Evolutionary conservation across 92 coral and sea anemone genomes (phyloP).

Genomic region (Phenganax stokvisi): DNA sequence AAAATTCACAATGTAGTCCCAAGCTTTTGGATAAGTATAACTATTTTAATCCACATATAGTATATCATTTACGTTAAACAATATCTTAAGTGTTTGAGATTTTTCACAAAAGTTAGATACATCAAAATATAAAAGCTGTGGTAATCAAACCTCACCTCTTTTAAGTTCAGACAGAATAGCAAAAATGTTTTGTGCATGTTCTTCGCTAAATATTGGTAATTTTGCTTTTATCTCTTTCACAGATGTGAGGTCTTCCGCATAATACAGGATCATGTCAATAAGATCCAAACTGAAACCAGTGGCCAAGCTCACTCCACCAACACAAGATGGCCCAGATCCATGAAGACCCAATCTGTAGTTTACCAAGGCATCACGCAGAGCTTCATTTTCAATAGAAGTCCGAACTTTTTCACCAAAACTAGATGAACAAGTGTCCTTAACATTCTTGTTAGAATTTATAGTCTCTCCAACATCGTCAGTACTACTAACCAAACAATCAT

Average conservation of each 20-base stretch:
- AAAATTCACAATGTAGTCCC: no score
- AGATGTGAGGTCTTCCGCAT: not conserved
- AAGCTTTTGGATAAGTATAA: no score
- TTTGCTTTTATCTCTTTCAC: not conserved
- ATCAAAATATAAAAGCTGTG: no score
- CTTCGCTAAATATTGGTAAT: not conserved
- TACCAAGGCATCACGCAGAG: not conserved
- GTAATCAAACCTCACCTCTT: no score
- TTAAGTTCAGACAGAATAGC: no score
- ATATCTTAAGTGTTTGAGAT: no score
- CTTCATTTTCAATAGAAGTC: no score
- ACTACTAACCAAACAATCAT: constrained; percentile 13
- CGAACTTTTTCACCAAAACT: no score
- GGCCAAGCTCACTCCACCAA: not conserved
- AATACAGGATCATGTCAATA: not conserved
- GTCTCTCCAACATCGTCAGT: not conserved
- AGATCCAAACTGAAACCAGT: not conserved
- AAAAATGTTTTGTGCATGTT: not conserved
- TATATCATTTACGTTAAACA: no score
- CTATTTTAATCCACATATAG: no score
- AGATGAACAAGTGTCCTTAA: not conserved
- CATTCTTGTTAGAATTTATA: not conserved
- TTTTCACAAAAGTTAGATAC: no score
- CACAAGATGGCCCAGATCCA: not conserved
- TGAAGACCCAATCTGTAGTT: not conserved